Base-by-base conservation (phyloP, 2,113 vertebrate genomes). In the Ammospiza caudacuta region DNA sequence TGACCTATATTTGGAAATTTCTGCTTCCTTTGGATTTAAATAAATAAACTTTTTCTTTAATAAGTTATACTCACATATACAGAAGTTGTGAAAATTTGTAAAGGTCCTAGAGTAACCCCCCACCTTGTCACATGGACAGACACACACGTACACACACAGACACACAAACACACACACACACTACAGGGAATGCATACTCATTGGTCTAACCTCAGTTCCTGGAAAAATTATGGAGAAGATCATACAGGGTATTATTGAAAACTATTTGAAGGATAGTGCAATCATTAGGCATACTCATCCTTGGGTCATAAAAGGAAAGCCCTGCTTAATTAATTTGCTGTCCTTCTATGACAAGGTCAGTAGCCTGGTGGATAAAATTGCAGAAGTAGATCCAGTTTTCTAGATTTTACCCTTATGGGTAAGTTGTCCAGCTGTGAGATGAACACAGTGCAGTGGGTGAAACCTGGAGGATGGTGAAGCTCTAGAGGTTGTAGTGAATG, bases 391-490 rank as follows among this genome's bases (percentile, higher is more conserved):
- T 46, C 13, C 0, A 68, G n/a, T 54, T 62, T 61, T 68, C 39
- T 75, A 39, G 33, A 41, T 76, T 75, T 75, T 62, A 29, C 54
- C 15, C 31, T 61, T 75, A 47, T 69, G 63, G n/a, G 41, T 11
- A 35, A 55, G 4, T 31, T 68, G 7, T 35, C 29, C 46, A 47
- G 20, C 28, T 46, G 28, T 67, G 62, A 39, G 39, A 41, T 61
- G 54, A 46, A 10, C 46, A 39, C n/a, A 25, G 19, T 25, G 47
- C 5, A 1, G 24, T 29, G 20, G 3, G 6, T n/a, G 54, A 39
- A 25, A n/a, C 15, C 7, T 25, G 24, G n/a, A 2, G 2, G 20
- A 68, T 1, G 1, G 6, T 23, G 33, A 61, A 11, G 19, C 46
- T 61, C 28, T 31, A 35, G 15, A 24, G 9, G n/a, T n/a, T 54